Base-by-base conservation (phyloP, 2,888 invertebrate species). In the Drosophila longiperda region DNA sequence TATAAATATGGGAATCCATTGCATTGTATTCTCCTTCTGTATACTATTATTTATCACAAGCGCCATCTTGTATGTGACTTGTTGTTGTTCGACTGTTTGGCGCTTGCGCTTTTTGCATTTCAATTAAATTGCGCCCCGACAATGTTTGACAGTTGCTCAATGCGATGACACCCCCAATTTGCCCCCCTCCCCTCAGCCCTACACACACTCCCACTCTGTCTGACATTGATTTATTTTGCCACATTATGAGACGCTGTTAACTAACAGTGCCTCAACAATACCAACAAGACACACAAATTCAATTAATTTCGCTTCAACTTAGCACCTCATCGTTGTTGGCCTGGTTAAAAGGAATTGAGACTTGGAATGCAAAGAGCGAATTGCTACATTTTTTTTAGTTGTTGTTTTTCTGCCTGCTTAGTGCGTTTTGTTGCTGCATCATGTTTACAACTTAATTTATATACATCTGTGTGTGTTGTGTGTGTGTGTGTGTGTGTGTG, bases 391-490 rank as follows among this genome's bases (percentile, higher is more conserved):
- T 71, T 59, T 52, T 61, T 40, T 38, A 45, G 40, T 36, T 20
- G 45, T 45, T 45, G 15, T 8, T 4, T 45, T 45, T 8, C 54
- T 49, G 67, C 17, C 66, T 20, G 66, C 45, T 66, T 65, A 65
- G 61, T 70, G 72, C 80, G 89, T 91, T 91, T 91, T 91, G 91
- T 92, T 85, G 89, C 87, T 83, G 87, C 91, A 91, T 91, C 92
- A 90, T 91, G 91, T 91, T 92, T 92, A 92, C 92, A 91, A 92
- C 92, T 91, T 91, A 92, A 91, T 91, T 91, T 91, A 91, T 91
- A 88, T 89, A 88, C 33, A 91, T 90, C 87, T 91, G 90, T 91
- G 80, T 84, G 83, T 6, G n/a, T 5, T 17, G 3, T 29, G 23
- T 8, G 26, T 29, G 26, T 26, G n/a, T 90, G 82, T 88, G 83